A percentile compares a stretch with the other conserved stretches of the same genome.
Conservation (phyloP, 2,797 vertebrate genomes). For the Thunnus albacares region DNA sequence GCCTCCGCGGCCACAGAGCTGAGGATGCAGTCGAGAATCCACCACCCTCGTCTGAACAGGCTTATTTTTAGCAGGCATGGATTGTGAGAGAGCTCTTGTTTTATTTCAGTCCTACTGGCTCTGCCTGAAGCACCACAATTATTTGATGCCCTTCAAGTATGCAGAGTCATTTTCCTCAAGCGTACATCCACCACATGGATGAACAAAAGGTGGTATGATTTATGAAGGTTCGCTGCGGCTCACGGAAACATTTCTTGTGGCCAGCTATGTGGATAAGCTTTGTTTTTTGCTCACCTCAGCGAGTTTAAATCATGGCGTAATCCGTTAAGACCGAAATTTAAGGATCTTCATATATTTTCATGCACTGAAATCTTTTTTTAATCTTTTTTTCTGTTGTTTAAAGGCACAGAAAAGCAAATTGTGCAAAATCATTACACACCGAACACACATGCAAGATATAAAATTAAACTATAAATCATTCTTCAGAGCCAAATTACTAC, state of each 20-base stretch:
- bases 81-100: constrained; percentile 84
- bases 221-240: constrained; percentile 56
- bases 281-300: constrained; percentile 29
- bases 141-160: constrained; percentile 75
- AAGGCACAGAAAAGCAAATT: constrained; percentile 19
- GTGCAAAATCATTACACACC: constrained; percentile 19
- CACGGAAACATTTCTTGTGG: constrained; percentile 46
- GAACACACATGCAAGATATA: constrained; percentile 10
- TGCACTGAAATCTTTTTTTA: constrained; percentile 10
- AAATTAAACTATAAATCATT: constrained; percentile 34
- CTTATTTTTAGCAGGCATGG: constrained; percentile 85
- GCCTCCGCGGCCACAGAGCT: constrained; percentile 72
- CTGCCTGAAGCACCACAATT: constrained; percentile 81
- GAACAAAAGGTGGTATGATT: constrained; percentile 78
- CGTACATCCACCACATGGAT: constrained; percentile 75
- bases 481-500: constrained; percentile 34
- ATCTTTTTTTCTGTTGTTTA: neutral
- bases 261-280: constrained; percentile 33
- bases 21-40: constrained; percentile 79
- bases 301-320: constrained; percentile 22
- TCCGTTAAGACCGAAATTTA: constrained; percentile 21
- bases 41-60: constrained; percentile 79
- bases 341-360: constrained; percentile 4
- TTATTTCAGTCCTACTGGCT: constrained; percentile 83
- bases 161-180: constrained; percentile 75